phyloP scores from a whole-genome alignment of 2,888 invertebrate species.

The Brachyptera putata region DNA sequence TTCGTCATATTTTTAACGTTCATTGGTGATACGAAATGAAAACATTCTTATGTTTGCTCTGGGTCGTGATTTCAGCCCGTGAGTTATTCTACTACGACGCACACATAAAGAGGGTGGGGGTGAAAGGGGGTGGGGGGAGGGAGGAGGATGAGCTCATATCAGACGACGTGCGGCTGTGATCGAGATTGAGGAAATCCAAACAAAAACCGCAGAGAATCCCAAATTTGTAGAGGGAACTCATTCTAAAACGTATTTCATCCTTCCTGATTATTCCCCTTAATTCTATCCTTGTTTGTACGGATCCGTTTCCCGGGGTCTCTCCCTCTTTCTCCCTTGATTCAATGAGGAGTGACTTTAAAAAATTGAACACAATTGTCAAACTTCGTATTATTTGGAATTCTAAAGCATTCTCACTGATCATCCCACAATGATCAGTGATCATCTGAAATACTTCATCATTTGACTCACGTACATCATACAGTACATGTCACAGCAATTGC shows the following conservation, averaged over 20 bases:
- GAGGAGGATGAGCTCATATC: slow-evolving; percentile 8
- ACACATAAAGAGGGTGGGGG: slow-evolving; percentile 5
- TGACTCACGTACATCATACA: background rate
- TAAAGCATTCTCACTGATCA: too few species aligned
- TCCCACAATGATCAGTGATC: background rate
- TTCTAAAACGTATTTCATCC: too few species aligned
- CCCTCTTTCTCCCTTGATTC: slow-evolving; percentile 1
- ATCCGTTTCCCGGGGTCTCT: background rate
- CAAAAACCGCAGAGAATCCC: slow-evolving; percentile 26
- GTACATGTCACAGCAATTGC: background rate
- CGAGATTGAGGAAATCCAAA: slow-evolving; percentile 23
- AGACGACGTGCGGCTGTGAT: slow-evolving; percentile 16
- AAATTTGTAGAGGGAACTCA: slow-evolving; percentile 14
- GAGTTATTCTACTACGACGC: slow-evolving; percentile 25
- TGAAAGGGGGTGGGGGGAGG: background rate
- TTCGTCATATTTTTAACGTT: slow-evolving; percentile 24
- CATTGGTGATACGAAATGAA: slow-evolving; percentile 25
- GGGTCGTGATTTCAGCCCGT: slow-evolving; percentile 17
- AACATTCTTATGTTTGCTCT: slow-evolving; percentile 27
- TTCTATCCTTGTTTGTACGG: background rate
- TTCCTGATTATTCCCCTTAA: too few species aligned
- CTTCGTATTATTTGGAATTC: too few species aligned
- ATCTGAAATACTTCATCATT: background rate
- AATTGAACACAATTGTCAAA: too few species aligned
- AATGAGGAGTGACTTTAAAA: too few species aligned